These are phyloP conservation scores for Pogonocherus hispidulus DNA, from an alignment of 2,888 invertebrate species.

Conservation along the genomic window DNA sequence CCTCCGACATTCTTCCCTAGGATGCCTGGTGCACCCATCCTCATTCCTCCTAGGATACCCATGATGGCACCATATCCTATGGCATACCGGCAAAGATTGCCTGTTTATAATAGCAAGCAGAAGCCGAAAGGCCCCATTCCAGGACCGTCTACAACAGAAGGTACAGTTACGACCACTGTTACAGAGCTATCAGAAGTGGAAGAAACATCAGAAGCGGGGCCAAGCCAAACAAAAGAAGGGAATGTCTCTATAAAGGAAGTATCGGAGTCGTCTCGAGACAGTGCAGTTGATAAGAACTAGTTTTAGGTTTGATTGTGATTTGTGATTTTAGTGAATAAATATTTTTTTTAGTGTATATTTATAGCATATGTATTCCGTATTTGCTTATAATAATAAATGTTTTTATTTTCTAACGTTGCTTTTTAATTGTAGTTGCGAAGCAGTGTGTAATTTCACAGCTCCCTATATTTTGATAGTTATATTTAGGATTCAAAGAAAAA, in stretches of 20 bases:
- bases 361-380: not conserved
- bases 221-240: not conserved
- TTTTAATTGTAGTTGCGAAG: too few relatives aligned
- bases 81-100: constrained; percentile 31
- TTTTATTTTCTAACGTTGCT: not conserved
- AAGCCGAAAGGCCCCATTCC: constrained; percentile 13
- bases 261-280: not conserved
- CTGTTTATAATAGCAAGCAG: constrained; percentile 38
- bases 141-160: not conserved
- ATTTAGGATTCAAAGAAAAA: too few relatives aligned
- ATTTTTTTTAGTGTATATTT: not conserved
- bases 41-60: constrained; percentile 40
- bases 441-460: too few relatives aligned
- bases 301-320: not conserved
- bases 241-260: not conserved
- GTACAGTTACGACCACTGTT: not conserved
- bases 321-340: not conserved
- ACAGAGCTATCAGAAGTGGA: not conserved
- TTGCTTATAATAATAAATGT: constrained; percentile 1
- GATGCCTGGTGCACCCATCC: constrained; percentile 30
- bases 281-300: not conserved
- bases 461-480: too few relatives aligned
- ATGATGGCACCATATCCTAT: constrained; percentile 26
- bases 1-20: constrained; percentile 39
- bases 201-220: not conserved